phyloP scores from a whole-genome alignment of 2,797 vertebrate species.

The Enteromius paludinosus region DNA sequence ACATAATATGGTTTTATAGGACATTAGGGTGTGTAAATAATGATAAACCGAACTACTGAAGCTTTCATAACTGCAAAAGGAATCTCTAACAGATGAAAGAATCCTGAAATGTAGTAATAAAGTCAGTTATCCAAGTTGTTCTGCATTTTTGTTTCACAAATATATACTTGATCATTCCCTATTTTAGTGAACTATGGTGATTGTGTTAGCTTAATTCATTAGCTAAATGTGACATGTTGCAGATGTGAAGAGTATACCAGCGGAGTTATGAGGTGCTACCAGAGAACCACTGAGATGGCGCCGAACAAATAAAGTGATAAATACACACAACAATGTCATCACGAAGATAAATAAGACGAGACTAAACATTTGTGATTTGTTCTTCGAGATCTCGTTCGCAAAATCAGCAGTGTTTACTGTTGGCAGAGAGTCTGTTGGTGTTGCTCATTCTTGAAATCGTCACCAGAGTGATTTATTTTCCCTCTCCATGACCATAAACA shows the following conservation, averaged over 20 bases:
- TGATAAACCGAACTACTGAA: background rate
- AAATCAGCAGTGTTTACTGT: conserved; percentile 66
- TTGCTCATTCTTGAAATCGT: conserved; percentile 61
- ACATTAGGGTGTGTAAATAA: background rate
- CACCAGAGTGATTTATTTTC: conserved; percentile 68
- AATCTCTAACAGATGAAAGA: background rate
- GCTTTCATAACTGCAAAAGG: background rate
- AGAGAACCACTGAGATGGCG: background rate
- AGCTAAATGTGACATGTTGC: conserved; percentile 19
- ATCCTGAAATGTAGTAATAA: conserved; percentile 10
- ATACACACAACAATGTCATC: conserved; percentile 53
- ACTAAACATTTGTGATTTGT: conserved; percentile 61
- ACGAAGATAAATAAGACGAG: conserved; percentile 57
- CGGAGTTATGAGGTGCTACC: background rate
- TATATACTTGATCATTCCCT: conserved; percentile 19
- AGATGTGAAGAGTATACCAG: conserved; percentile 18
- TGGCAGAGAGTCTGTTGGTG: conserved; percentile 57
- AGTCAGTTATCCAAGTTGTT: background rate
- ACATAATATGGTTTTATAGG: background rate
- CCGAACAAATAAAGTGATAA: conserved; percentile 8
- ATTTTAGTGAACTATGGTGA: conserved; percentile 3
- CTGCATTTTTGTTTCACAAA: conserved; percentile 10
- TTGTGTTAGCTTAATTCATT: conserved; percentile 27
- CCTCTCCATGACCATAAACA: conserved; percentile 73
- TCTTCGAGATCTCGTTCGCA: conserved; percentile 55